Evolutionary conservation across 2,113 vertebrate species (phyloP), one percentile per base, ranked within the genome.

Genomic region (Brachypodius melanocephalos): DNA sequence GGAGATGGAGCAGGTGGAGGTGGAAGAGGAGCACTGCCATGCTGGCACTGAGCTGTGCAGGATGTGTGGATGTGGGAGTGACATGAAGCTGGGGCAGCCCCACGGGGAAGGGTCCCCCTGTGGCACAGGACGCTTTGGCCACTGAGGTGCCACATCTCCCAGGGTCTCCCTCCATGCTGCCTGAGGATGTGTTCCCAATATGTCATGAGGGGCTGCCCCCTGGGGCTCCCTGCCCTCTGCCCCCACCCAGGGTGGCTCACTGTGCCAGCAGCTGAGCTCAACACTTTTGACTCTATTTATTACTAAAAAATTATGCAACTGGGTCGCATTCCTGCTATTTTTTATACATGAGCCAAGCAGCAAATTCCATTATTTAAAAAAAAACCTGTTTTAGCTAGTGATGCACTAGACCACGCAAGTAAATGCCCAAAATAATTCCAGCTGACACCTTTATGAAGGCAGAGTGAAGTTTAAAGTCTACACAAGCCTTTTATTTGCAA

Each of bases 241-340:
- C 77, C 59, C 51, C 4, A 0, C 6, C 0, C 80, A 26, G 76
- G n/a, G 54, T 31, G 20, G 61, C 76, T 63, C 86, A 43, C 51
- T 62, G 57, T 14, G 8, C 76, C 81, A 51, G 88, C 86, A 93
- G 95, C 92, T 80, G 95, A 97, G 88, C 96, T 88, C 62, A 96
- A 94, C 93, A 73, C 54, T 92, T 88, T 61, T 84, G 61, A 59
- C 89, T 88, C 95, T 93, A 94, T 95, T 97, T 94, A 97, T 97
- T 95, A 92, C 95, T 89, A 93, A 93, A 92, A 93, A 88, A 96
- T 92, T 96, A 96, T 96, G 96, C 96, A 97, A 96, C 90, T 96
- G 91, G 96, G 97, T 96, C 89, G 66, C 84, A 73, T 91, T 89
- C 78, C 69, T 93, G 91, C 94, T 92, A 90, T 95, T 95, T 93